These are phyloP conservation scores for Caranx ignobilis DNA, from an alignment of 2,113 vertebrate species.

Conservation along the genomic window DNA sequence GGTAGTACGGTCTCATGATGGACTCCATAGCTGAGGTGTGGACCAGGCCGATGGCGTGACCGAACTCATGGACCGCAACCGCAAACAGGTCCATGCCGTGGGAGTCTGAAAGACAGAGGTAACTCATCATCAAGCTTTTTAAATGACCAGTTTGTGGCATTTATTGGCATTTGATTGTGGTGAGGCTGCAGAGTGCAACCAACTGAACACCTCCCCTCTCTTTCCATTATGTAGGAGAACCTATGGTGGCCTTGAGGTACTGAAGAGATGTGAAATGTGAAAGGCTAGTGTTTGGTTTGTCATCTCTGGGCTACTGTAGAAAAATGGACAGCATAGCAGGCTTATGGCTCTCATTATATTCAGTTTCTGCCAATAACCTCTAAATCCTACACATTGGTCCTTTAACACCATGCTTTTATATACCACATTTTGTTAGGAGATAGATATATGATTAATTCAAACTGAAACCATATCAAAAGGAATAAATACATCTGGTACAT, in stretches of 20 bases:
- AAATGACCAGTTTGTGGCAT: not conserved
- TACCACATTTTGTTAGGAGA: not conserved
- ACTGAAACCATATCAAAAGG: not conserved
- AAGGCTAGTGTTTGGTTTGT: no score
- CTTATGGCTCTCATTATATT: no score
- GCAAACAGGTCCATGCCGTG: slow-evolving; percentile 96
- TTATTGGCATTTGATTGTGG: no score
- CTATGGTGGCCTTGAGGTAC: no score
- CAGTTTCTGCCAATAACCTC: no score
- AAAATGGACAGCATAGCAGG: no score
- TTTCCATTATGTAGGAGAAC: no score
- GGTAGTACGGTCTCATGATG: slow-evolving; percentile 98
- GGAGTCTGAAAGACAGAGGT: slow-evolving; percentile 79
- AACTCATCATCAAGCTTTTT: not conserved
- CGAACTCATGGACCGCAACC: slow-evolving; percentile 96
- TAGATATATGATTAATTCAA: not conserved
- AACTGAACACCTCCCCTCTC: no score
- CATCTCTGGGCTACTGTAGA: no score
- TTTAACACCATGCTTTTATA: not conserved
- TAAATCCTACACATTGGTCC: no score
- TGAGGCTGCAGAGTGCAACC: no score
- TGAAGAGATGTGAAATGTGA: no score
- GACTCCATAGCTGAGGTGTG: slow-evolving; percentile 92
- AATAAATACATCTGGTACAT: not conserved
- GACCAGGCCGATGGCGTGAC: slow-evolving; percentile 94